Base-by-base conservation (phyloP, 2,888 invertebrate species). In the Ptychoptera albimana region DNA sequence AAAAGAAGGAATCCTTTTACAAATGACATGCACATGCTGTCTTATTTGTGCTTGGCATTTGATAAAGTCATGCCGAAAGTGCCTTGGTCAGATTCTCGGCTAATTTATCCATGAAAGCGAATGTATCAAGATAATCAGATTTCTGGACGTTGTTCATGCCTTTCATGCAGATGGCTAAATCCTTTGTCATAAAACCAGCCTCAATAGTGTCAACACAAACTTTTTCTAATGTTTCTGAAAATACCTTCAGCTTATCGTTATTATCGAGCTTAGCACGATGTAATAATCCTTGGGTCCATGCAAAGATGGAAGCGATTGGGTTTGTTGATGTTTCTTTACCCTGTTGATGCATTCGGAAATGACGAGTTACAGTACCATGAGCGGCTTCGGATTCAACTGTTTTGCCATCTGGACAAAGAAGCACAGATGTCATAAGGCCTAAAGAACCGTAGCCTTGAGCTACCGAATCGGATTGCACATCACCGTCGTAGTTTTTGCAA, bases 401-500 rank as follows among this genome's bases (percentile, higher is more conserved):
- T 63, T 89, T 92, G 29, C 97, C 97, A 69, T 98, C 97, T 5
- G 97, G 97, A 59, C 93, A 94, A 45, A 97, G 66, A 37, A 98
- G 71, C 1, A 98, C 97, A 11, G 93, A 94, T 1, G 97, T 98
- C 98, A 98, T 98, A 53, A 98, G 73, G 52, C 97, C 97, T 46
- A 97, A 71, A 1, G 94, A 96, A 11, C 97, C 89, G 55, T 83
- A 89, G 31, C 94, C 96, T 68, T 98, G 97, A 47, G 97, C 97
- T 29, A 98, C 89, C 1, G 93, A 88, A 66, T 98, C 97, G 0
- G 93, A 94, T 65, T 98, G 97, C 0, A 98, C 97, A 67, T 98
- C 97, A 37, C 97, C 97, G 59, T 98, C 97, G 61, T 98, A 98
- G 66, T 98, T 98, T 65, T 98, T 98, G 67, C 97, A 98, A 8